These are phyloP conservation scores for Phaenicophaeus curvirostris DNA, from an alignment of 2,797 vertebrate species.

Conservation along the genomic window DNA sequence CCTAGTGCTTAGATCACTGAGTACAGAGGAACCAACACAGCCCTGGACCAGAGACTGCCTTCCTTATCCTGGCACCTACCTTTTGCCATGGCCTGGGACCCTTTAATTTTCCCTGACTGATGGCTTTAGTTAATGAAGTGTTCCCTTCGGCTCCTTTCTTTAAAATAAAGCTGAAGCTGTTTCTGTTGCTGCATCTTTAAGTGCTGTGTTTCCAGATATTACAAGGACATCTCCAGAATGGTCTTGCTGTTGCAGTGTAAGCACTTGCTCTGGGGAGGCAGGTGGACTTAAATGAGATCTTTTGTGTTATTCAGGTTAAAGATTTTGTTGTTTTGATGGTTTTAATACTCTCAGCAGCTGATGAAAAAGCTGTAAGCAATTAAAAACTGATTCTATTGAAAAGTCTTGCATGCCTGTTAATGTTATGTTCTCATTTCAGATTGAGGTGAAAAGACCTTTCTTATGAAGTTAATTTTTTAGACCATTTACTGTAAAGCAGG, in stretches of 20 bases:
- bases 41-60: rapidly evolving
- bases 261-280: background rate
- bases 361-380: slow-evolving; percentile 16
- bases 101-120: background rate
- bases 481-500: background rate
- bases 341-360: background rate
- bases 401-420: background rate
- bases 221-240: background rate
- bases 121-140: background rate
- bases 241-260: background rate
- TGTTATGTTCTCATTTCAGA: background rate
- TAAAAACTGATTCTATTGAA: background rate
- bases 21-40: background rate
- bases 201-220: background rate
- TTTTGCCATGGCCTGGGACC: background rate
- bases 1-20: background rate
- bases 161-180: background rate
- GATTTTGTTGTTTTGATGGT: slow-evolving; percentile 11
- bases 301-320: background rate
- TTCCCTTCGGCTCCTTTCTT: background rate
- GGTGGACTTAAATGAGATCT: background rate
- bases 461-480: background rate
- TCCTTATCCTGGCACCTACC: background rate
- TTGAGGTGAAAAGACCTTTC: background rate
- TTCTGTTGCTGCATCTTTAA: background rate